Conservation (phyloP, 2,888 invertebrate species). For the Sinohyriopsis cumingii region DNA sequence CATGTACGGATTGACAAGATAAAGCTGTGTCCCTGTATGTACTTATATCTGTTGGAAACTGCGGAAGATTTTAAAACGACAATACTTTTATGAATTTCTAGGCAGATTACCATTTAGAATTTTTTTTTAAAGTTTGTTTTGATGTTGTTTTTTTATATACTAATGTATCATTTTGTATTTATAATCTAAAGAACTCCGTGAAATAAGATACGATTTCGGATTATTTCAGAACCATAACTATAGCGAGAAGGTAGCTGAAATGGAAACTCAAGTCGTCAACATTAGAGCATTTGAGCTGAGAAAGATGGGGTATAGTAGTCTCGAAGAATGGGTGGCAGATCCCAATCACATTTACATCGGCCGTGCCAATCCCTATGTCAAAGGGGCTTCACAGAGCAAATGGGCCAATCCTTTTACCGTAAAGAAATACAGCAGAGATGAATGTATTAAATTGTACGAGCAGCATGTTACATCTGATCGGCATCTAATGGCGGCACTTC, state of each 20-base stretch:
- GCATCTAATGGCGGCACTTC: conserved; percentile 25
- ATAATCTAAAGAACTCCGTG: too few relatives aligned
- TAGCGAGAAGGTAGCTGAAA: not conserved
- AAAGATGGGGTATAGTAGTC: conserved; percentile 27
- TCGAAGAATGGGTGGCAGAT: conserved; percentile 34
- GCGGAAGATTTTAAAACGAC: too few relatives aligned
- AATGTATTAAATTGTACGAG: conserved; percentile 24
- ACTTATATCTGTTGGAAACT: too few relatives aligned
- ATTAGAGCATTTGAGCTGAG: conserved; percentile 27
- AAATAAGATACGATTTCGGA: too few relatives aligned
- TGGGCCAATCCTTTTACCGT: conserved; percentile 41
- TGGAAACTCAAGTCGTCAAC: conserved; percentile 20
- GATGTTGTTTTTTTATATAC: too few relatives aligned
- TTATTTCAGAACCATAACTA: too few relatives aligned
- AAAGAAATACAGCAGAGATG: conserved; percentile 16
- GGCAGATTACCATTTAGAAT: too few relatives aligned
- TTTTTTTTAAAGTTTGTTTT: too few relatives aligned
- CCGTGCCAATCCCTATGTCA: conserved; percentile 41
- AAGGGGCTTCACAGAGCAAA: conserved; percentile 40
- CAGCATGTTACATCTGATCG: conserved; percentile 26
- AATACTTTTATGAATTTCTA: too few relatives aligned
- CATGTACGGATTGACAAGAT: too few relatives aligned
- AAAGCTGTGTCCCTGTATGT: too few relatives aligned
- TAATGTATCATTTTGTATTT: too few relatives aligned
- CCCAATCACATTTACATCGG: conserved; percentile 43